Conservation (phyloP, 2,888 invertebrate genomes). For the Monopis laevigella region DNA sequence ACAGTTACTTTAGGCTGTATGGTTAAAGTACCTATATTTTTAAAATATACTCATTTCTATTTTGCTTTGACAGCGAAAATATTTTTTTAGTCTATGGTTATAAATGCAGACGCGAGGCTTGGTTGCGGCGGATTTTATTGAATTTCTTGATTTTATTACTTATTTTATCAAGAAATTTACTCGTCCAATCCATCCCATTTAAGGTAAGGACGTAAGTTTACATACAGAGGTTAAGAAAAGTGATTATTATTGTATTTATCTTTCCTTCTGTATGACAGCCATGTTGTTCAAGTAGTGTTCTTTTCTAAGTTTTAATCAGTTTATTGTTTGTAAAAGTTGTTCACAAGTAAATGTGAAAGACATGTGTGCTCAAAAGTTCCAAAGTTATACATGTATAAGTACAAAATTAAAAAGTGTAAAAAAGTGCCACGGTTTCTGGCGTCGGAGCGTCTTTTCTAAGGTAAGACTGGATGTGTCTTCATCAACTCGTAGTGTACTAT, state of each 20-base stretch:
- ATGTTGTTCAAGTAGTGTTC: constrained; percentile 64
- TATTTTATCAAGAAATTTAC: constrained; percentile 55
- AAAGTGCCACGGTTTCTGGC: constrained; percentile 65
- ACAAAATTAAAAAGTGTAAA: constrained; percentile 61
- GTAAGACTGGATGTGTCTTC: constrained; percentile 67
- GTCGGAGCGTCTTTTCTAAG: constrained; percentile 61
- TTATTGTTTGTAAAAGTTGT: constrained; percentile 53
- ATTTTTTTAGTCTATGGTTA: constrained; percentile 9
- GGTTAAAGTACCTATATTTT: no score
- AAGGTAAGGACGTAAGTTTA: constrained; percentile 67
- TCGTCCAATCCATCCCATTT: constrained; percentile 57
- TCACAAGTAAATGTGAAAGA: constrained; percentile 65
- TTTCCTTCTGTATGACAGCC: constrained; percentile 65
- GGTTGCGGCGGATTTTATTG: constrained; percentile 52
- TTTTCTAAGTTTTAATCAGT: constrained; percentile 63
- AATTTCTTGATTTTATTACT: constrained; percentile 36
- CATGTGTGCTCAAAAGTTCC: constrained; percentile 59
- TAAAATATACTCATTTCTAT: no score
- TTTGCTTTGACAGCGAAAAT: no score
- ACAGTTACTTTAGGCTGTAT: no score
- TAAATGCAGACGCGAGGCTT: constrained; percentile 23
- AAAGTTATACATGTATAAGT: constrained; percentile 32
- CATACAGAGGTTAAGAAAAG: constrained; percentile 58
- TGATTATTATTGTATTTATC: constrained; percentile 60
- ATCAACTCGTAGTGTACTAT: constrained; percentile 48